Percentiles rank a stretch among this genome's conserved stretches.
Evolutionary conservation across 92 coral and sea anemone genomes (phyloP).

Genomic region (Paragorgia papillata): DNA sequence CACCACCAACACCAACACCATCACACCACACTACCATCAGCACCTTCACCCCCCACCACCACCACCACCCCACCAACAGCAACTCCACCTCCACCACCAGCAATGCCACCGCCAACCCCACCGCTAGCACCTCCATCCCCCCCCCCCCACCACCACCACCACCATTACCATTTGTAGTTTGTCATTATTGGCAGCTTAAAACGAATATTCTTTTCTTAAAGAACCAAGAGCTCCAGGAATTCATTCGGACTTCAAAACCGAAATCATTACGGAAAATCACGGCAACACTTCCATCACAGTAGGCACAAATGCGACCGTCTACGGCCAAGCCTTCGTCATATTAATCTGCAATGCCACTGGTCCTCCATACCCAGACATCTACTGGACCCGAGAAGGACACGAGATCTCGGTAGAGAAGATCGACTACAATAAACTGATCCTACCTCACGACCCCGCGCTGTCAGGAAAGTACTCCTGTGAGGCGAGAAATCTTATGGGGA

Average conservation of each 20-base stretch:
- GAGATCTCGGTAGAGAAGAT: slow-evolving; percentile 38
- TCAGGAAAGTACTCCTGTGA: slow-evolving; percentile 72
- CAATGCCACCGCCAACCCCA: too few relatives aligned
- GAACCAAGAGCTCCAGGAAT: slow-evolving; percentile 21
- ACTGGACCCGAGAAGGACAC: slow-evolving; percentile 68
- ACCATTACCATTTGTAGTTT: too few relatives aligned
- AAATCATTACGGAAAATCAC: slow-evolving; percentile 1
- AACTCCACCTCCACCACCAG: too few relatives aligned
- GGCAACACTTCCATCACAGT: slow-evolving; percentile 63
- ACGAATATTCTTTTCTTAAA: not conserved
- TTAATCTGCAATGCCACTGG: slow-evolving; percentile 77
- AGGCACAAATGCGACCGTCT: slow-evolving; percentile 82
- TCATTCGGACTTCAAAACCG: slow-evolving; percentile 9
- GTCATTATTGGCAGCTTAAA: too few relatives aligned
- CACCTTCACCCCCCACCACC: too few relatives aligned
- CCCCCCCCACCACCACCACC: too few relatives aligned
- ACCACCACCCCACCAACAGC: too few relatives aligned
- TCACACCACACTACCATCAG: too few relatives aligned
- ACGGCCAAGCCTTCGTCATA: slow-evolving; percentile 68
- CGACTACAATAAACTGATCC: slow-evolving; percentile 51
- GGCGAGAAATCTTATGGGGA: slow-evolving; percentile 58
- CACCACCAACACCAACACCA: too few relatives aligned
- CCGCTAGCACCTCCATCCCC: too few relatives aligned
- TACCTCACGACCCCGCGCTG: slow-evolving; percentile 50
- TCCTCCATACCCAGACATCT: slow-evolving; percentile 68